These are phyloP conservation scores for Yponomeuta plumbellus DNA, from an alignment of 2,888 invertebrate genomes.

Conservation along the genomic window DNA sequence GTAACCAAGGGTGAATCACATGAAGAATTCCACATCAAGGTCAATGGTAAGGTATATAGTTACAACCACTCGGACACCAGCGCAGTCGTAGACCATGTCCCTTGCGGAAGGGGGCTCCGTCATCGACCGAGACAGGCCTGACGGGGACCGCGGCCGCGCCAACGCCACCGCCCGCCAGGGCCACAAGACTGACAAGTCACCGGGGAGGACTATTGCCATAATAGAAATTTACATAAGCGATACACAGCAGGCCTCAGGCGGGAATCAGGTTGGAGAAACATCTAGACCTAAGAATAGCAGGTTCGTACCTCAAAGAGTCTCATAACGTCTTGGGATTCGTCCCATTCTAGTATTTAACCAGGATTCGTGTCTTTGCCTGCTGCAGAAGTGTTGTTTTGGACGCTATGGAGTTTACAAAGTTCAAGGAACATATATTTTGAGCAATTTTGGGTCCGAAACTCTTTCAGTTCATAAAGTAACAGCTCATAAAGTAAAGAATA, in stretches of 20 bases:
- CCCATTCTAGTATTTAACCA: too few relatives aligned
- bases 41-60: background rate
- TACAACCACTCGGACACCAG: background rate
- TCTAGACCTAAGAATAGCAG: too few relatives aligned
- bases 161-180: slow-evolving; percentile 20
- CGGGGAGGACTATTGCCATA: slow-evolving; percentile 24
- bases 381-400: too few relatives aligned
- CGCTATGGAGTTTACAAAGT: too few relatives aligned
- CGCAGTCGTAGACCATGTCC: slow-evolving; percentile 65
- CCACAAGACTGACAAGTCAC: slow-evolving; percentile 22
- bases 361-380: too few relatives aligned
- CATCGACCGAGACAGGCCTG: slow-evolving; percentile 40
- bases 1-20: background rate
- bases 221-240: too few relatives aligned
- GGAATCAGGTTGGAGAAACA: slow-evolving; percentile 27
- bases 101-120: slow-evolving; percentile 65
- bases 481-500: too few relatives aligned
- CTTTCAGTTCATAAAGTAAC: too few relatives aligned
- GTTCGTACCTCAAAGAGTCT: too few relatives aligned
- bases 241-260: slow-evolving; percentile 22
- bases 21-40: background rate
- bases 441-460: too few relatives aligned
- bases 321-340: too few relatives aligned
- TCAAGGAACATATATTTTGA: too few relatives aligned
- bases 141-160: slow-evolving; percentile 26